Evolutionary conservation across 2,888 invertebrate genomes (phyloP), one percentile per base, ranked within the genome.

Genomic region (Habrosyne pyritoides): DNA sequence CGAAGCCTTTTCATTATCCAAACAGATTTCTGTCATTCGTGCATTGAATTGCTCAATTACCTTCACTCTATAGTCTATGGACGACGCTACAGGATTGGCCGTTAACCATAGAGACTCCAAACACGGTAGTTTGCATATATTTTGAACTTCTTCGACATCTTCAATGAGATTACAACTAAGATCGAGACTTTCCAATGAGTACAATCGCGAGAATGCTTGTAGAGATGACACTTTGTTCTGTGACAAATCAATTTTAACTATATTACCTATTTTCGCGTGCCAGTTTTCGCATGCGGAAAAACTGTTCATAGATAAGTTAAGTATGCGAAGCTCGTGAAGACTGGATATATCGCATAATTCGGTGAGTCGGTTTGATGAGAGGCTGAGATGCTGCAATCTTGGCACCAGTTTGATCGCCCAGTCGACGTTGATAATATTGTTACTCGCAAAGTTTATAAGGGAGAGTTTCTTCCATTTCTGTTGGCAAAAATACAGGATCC

Each of bases 21-120:
- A 86, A 75, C 95, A 96, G 36, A 99, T 95, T 81, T 98, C 97
- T 12, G 94, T 90, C 70, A 97, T 97, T 63, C 98, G 94, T 49
- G 95, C 94, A 52, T 96, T 96, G 79, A 99, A 98, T 69, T 96
- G 95, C 72, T 98, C 97, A 65, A 99, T 91, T 2, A 98, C 97
- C 77, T 97, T 97, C 0, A 98, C 96, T 71, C 99, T 94, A 79
- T 98, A 99, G 89, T 99, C 99, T 78, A 96, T 94, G 54, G 95
- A 94, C 0, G 96, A 89, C 0, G 98, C 97, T 0, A 99, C 96
- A 14, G 97, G 97, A 90, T 99, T 99, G 0, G 98, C 98, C 0
- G 96, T 96, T 49, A 99, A 89, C 77, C 95, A 94, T n/a, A 99
- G 88, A 83, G 96, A 95, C 81, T 98, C 98, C 54, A 99, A 87